These are phyloP conservation scores for Girardinus metallicus DNA, from an alignment of 2,797 vertebrate species.

Conservation along the genomic window DNA sequence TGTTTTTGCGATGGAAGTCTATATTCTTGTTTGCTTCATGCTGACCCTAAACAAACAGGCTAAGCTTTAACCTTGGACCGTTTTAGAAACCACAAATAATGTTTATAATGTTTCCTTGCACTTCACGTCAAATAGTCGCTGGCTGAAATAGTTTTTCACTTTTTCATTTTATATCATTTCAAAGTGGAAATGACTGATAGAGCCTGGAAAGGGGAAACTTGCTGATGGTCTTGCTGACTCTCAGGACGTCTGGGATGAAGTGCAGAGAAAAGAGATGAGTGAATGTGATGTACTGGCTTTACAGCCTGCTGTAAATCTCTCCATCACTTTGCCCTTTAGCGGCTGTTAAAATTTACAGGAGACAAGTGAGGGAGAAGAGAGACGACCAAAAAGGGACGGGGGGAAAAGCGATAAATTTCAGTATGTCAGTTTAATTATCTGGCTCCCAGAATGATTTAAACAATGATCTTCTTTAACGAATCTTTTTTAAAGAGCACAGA, in stretches of 20 bases:
- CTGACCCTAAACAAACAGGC: neutral
- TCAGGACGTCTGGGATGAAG: constrained; percentile 5
- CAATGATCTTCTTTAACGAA: neutral
- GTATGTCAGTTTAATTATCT: constrained; percentile 4
- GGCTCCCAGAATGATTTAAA: neutral
- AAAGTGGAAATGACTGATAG: neutral
- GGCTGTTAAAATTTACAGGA: constrained; percentile 27
- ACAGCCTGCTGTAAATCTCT: constrained; percentile 43
- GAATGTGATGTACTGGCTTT: constrained; percentile 20
- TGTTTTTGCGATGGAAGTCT: neutral
- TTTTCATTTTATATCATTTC: neutral
- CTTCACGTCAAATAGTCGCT: too few relatives aligned
- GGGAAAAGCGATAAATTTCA: neutral
- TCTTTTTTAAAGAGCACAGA: neutral
- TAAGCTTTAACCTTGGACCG: neutral
- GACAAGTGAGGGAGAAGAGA: constrained; percentile 6
- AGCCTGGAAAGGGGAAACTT: neutral
- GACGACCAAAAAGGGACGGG: constrained; percentile 5
- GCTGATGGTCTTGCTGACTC: neutral
- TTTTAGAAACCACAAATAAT: neutral
- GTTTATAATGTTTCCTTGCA: neutral
- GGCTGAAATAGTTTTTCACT: neutral
- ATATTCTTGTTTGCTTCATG: neutral
- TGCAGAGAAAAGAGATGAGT: neutral
- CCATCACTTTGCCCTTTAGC: constrained; percentile 38